Base-by-base conservation (phyloP, 2,888 invertebrate genomes). In the Lomographa bimaculata region DNA sequence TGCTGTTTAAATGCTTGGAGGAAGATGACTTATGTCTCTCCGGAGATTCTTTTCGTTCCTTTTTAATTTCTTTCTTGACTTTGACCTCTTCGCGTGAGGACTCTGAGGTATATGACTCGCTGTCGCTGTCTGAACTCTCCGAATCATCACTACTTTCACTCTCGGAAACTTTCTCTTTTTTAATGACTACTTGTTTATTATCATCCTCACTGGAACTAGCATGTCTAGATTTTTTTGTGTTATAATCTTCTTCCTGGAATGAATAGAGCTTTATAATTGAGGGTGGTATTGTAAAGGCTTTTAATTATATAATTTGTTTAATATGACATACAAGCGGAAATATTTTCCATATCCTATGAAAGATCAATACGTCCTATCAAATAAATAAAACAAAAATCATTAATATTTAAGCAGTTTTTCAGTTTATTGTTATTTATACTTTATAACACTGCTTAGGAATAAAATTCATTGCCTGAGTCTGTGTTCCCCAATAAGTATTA, bases 241-340 rank as follows among this genome's bases (percentile, higher is more conserved):
- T 63, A 20, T 68, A 58, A 43, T 83, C 74, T 46, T 86, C 85
- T 33, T 86, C 83, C 85, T 86, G 50, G 46, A 73, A 62, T 30
- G 26, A 43, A 49, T n/a, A 3, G n/a, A n/a, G n/a, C n/a, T n/a
- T n/a, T n/a, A n/a, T n/a, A n/a, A n/a, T n/a, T n/a, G n/a, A n/a
- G n/a, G n/a, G n/a, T n/a, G n/a, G n/a, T n/a, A n/a, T n/a, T n/a
- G n/a, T n/a, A n/a, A n/a, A n/a, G n/a, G n/a, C n/a, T n/a, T n/a
- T n/a, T n/a, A n/a, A n/a, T n/a, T n/a, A n/a, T n/a, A n/a, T n/a
- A n/a, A 7, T 26, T 21, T 21, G 11, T 32, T 12, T 7, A 25
- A 8, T 5, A 26, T 9, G 5, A 30, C 14, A 20, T 2, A 25
- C 7, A n/a, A n/a, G n/a, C n/a, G n/a, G n/a, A n/a, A n/a, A n/a